These are phyloP conservation scores for Trichogramma evanescens DNA, from an alignment of 2,888 invertebrate species.

Conservation along the genomic window DNA sequence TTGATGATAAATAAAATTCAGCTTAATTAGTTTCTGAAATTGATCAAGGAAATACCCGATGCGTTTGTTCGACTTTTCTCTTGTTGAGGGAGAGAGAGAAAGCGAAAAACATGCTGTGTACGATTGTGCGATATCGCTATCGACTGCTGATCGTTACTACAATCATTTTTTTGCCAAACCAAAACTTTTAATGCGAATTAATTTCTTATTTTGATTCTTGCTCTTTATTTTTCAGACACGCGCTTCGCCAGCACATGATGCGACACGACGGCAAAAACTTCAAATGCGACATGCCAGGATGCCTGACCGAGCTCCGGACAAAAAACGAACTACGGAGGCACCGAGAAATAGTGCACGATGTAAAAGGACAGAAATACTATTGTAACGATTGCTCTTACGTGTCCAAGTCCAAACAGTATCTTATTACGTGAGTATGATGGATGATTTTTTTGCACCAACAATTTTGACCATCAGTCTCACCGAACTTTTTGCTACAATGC, in stretches of 20 bases:
- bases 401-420: conserved; percentile 43
- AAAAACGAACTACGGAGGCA: conserved; percentile 54
- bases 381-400: conserved; percentile 53
- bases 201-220: too few species aligned
- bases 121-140: too few species aligned
- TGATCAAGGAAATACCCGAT: too few species aligned
- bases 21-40: too few species aligned
- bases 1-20: too few species aligned
- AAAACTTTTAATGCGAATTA: too few species aligned
- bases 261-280: conserved; percentile 54
- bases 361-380: conserved; percentile 51
- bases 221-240: conserved; percentile 46
- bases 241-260: conserved; percentile 56
- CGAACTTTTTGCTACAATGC: too few species aligned
- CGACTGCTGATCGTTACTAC: too few species aligned
- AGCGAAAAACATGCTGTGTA: too few species aligned
- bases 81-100: too few species aligned
- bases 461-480: background rate
- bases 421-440: conserved; percentile 49
- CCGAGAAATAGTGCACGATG: conserved; percentile 51
- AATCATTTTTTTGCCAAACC: too few species aligned
- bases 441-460: background rate
- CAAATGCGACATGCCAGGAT: conserved; percentile 53
- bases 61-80: too few species aligned
- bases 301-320: conserved; percentile 54